Evolutionary conservation across 1,140 invertebrate genomes (phyloP).

Genomic region (Gonioctena quinquepunctata): DNA sequence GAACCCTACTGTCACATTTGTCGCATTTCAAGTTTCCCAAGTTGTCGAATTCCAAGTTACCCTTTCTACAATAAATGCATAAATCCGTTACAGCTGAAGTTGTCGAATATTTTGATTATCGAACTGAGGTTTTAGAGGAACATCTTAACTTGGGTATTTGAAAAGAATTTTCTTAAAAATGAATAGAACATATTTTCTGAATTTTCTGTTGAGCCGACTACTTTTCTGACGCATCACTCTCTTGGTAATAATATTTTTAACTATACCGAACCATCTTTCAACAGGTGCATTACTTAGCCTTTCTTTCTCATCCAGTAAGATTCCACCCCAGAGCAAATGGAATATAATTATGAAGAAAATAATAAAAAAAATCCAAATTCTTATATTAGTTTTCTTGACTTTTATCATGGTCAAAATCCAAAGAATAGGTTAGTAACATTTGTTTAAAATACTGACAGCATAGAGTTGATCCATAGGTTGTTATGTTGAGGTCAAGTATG

Average conservation of each 20-base stretch:
- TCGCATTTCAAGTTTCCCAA: not conserved
- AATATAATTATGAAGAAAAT: not conserved
- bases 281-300: constrained; percentile 1
- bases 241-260: not conserved
- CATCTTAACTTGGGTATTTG: no score
- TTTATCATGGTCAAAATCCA: not conserved
- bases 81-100: no score
- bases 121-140: no score
- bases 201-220: not conserved
- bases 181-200: not conserved
- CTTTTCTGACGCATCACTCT: not conserved
- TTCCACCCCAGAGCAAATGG: not conserved
- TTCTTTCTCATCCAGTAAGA: not conserved
- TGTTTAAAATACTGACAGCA: not conserved
- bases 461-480: not conserved
- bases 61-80: not conserved
- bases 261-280: constrained; percentile 1
- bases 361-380: not conserved
- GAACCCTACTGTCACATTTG: not conserved
- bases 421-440: not conserved
- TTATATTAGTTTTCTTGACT: not conserved
- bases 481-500: not conserved
- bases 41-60: not conserved
- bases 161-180: not conserved
- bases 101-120: no score